Evolutionary conservation across 2,888 invertebrate genomes (phyloP).

Genomic region (Galeopsomyia nigrocyanea): DNA sequence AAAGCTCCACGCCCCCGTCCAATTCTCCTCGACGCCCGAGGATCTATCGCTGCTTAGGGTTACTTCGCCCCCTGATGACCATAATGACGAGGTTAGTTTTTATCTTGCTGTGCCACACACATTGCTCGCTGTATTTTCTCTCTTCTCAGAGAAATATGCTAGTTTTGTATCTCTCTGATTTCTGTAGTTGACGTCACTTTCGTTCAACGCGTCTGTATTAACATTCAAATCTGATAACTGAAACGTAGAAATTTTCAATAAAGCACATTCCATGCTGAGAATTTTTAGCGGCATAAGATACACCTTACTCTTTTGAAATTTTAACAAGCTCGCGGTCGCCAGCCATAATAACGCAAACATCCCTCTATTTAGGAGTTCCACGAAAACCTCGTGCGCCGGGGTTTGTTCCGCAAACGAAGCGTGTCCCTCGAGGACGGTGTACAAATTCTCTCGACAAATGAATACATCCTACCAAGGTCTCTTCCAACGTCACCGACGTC

Average conservation of each 20-base stretch:
- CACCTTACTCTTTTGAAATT: no score
- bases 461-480: slow-evolving; percentile 71
- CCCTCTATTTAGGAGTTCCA: slow-evolving; percentile 76
- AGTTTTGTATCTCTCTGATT: background rate
- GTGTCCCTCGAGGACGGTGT: slow-evolving; percentile 78
- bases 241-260: no score
- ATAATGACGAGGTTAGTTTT: slow-evolving; percentile 61
- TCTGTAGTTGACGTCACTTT: no score
- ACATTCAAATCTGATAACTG: no score
- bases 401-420: slow-evolving; percentile 82
- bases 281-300: no score
- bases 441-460: slow-evolving; percentile 65
- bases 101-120: background rate
- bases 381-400: slow-evolving; percentile 83
- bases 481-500: slow-evolving; percentile 77
- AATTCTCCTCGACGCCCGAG: slow-evolving; percentile 67
- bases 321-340: no score
- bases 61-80: slow-evolving; percentile 60
- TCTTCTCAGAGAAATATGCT: no score
- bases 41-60: slow-evolving; percentile 64
- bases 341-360: slow-evolving; percentile 8
- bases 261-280: no score
- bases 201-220: no score
- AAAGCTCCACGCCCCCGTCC: slow-evolving; percentile 61
- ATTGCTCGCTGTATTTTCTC: no score